Conservation (phyloP, 2,888 invertebrate genomes). For the Selenia dentaria region DNA sequence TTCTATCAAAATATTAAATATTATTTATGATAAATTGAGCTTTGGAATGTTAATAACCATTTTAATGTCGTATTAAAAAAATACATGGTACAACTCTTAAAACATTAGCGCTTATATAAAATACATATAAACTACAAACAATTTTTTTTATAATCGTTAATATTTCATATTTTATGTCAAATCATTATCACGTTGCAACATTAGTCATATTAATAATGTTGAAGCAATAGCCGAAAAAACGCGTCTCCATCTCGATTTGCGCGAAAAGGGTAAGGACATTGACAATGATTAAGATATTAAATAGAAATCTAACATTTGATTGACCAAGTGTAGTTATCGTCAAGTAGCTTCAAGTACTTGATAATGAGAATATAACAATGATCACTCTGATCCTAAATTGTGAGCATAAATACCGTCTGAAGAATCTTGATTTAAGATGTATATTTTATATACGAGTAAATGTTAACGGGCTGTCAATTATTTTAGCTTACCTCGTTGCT, state of each 20-base stretch:
- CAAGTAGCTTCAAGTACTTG: slow-evolving; percentile 15
- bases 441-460: too few species aligned
- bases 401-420: slow-evolving; percentile 2
- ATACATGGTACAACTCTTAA: too few species aligned
- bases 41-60: too few species aligned
- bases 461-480: slow-evolving; percentile 27
- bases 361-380: slow-evolving; percentile 8
- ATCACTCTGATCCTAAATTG: not conserved
- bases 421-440: slow-evolving; percentile 11
- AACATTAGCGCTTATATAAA: too few species aligned
- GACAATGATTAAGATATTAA: slow-evolving; percentile 9
- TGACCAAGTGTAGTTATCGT: slow-evolving; percentile 23
- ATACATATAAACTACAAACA: too few species aligned
- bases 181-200: too few species aligned
- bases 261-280: slow-evolving; percentile 23
- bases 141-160: too few species aligned
- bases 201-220: too few species aligned
- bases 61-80: too few species aligned
- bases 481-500: slow-evolving; percentile 20
- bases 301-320: slow-evolving; percentile 23
- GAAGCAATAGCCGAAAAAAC: too few species aligned
- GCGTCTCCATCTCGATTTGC: slow-evolving; percentile 10
- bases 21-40: not conserved
- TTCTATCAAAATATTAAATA: slow-evolving; percentile 19
- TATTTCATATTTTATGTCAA: too few species aligned